Percentiles rank a stretch among this genome's conserved stretches.
phyloP scores from a whole-genome alignment of 2,888 invertebrate genomes.

The Heliconius cydno region DNA sequence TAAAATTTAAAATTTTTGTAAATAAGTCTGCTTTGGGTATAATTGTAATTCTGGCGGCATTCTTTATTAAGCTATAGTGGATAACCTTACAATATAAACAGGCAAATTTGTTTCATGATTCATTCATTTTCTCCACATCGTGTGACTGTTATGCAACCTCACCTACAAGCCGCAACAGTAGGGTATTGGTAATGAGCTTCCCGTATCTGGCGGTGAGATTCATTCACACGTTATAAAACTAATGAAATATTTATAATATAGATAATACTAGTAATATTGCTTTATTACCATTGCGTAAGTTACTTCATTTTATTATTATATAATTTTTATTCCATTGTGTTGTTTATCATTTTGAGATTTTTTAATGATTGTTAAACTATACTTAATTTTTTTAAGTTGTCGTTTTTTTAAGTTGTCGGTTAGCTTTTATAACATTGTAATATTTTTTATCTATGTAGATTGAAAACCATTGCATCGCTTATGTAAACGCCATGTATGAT shows the following conservation, averaged over 20 bases:
- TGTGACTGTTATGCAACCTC: slow-evolving; percentile 27
- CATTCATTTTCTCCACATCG: slow-evolving; percentile 50
- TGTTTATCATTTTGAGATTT: not conserved
- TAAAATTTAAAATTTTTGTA: not conserved
- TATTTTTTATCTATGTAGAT: not conserved
- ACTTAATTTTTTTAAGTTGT: not conserved
- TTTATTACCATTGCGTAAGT: slow-evolving; percentile 2
- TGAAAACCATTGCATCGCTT: not conserved
- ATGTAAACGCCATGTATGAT: no score
- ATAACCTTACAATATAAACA: slow-evolving; percentile 43
- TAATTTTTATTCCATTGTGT: not conserved
- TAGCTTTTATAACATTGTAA: not conserved
- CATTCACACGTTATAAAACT: slow-evolving; percentile 25
- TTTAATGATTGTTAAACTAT: not conserved
- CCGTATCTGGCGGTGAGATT: slow-evolving; percentile 39
- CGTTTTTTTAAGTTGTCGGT: not conserved
- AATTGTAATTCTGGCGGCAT: slow-evolving; percentile 8
- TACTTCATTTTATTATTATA: slow-evolving; percentile 14
- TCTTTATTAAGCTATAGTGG: slow-evolving; percentile 27
- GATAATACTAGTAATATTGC: slow-evolving; percentile 4
- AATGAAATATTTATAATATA: slow-evolving; percentile 6
- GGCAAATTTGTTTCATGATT: slow-evolving; percentile 46
- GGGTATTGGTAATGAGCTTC: slow-evolving; percentile 30
- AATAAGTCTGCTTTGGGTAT: not conserved
- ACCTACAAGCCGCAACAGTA: slow-evolving; percentile 13